Evolutionary conservation across 2,113 vertebrate species (phyloP).

Genomic region (Phodopus roborovskii): DNA sequence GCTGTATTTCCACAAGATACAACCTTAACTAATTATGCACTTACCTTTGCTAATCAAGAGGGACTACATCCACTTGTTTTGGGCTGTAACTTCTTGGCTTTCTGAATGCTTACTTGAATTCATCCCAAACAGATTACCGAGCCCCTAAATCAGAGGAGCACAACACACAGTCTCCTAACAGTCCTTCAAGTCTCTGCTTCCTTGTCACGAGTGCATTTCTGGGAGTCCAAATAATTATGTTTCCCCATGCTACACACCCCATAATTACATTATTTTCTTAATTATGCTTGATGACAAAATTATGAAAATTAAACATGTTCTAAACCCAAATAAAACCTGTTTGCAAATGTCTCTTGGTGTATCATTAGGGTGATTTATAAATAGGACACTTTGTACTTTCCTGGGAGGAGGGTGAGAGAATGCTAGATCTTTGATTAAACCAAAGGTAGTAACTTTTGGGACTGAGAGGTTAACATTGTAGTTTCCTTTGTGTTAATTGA

Average conservation of each 20-base stretch:
- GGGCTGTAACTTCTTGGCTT: conserved; percentile 51
- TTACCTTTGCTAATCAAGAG: conserved; percentile 57
- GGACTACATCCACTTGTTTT: not conserved
- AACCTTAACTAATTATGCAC: conserved; percentile 33
- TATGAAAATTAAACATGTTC: conserved; percentile 65
- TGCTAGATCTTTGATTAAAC: not conserved
- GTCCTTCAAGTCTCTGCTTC: not conserved
- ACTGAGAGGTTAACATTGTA: not conserved
- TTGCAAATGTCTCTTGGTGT: conserved; percentile 32
- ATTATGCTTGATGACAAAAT: conserved; percentile 69
- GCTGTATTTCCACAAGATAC: not conserved
- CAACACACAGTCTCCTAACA: not conserved
- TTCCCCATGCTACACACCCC: conserved; percentile 49
- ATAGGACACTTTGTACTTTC: not conserved
- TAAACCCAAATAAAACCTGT: conserved; percentile 67
- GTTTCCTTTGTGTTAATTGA: not conserved
- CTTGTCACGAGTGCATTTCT: conserved; percentile 47
- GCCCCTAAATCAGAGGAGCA: not conserved
- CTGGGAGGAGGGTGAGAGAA: not conserved
- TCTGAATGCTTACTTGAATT: not conserved
- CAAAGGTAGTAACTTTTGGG: not conserved
- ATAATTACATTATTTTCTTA: conserved; percentile 72
- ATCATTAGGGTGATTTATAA: not conserved
- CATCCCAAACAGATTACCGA: not conserved
- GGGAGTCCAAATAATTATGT: conserved; percentile 53